A percentile compares a stretch with the other conserved stretches of the same genome.
These are phyloP conservation scores for Darevskia nairensis DNA, from an alignment of 2,797 vertebrate genomes.

Conservation along the genomic window DNA sequence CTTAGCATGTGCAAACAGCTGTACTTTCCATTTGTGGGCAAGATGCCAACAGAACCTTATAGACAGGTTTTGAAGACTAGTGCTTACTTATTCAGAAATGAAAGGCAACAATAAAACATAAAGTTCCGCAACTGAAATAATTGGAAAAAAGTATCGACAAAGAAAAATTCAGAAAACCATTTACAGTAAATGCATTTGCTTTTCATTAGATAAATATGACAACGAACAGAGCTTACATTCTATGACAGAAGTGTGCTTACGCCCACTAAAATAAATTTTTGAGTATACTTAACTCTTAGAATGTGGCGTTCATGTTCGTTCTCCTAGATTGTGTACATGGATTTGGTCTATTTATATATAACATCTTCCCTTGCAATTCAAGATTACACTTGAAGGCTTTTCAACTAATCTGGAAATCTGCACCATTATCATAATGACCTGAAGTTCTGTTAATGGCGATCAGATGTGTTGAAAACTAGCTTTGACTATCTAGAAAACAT, in stretches of 20 bases:
- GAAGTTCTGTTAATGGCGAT: slow-evolving; percentile 19
- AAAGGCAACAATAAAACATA: slow-evolving; percentile 61
- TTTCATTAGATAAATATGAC: slow-evolving; percentile 20
- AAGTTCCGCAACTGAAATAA: slow-evolving; percentile 46
- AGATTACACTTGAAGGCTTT: slow-evolving; percentile 38
- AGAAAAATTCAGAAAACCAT: slow-evolving; percentile 51
- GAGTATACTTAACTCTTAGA: slow-evolving; percentile 36
- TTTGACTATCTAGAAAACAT: slow-evolving; percentile 27
- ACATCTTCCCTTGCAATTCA: slow-evolving; percentile 21
- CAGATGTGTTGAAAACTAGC: slow-evolving; percentile 27
- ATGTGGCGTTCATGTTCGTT: slow-evolving; percentile 16
- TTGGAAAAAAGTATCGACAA: slow-evolving; percentile 64
- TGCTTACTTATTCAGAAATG: slow-evolving; percentile 59
- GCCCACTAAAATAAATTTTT: neutral
- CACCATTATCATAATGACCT: slow-evolving; percentile 32
- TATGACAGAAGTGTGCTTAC: neutral
- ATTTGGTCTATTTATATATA: slow-evolving; percentile 56
- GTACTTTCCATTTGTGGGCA: slow-evolving; percentile 32
- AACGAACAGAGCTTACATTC: slow-evolving; percentile 15
- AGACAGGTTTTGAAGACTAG: slow-evolving; percentile 14
- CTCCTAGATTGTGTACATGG: slow-evolving; percentile 47
- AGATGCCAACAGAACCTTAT: neutral
- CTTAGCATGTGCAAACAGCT: slow-evolving; percentile 54
- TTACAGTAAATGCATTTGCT: neutral
- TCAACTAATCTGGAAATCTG: slow-evolving; percentile 32